Conservation (phyloP, 1,140 invertebrate species). For the Forficula auricularia region DNA sequence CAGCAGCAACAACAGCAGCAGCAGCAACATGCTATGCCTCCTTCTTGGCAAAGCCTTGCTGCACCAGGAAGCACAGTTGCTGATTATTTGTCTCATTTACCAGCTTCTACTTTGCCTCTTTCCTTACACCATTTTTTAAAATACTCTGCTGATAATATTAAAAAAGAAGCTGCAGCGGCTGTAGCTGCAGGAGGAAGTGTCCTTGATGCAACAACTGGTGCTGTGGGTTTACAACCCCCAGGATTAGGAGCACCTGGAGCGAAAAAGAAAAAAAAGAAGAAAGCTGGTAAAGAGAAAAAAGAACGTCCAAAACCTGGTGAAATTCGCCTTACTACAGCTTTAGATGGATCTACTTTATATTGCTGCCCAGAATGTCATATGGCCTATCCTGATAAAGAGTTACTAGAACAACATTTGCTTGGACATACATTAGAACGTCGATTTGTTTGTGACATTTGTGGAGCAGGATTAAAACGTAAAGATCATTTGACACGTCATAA, state of each 20-base stretch:
- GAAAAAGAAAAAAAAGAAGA: conserved; percentile 75
- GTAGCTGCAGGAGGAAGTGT: conserved; percentile 16
- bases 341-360: conserved; percentile 65
- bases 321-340: conserved; percentile 58
- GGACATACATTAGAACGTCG: conserved; percentile 61
- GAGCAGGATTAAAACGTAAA: conserved; percentile 63
- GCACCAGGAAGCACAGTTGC: conserved; percentile 57
- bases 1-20: conserved; percentile 28
- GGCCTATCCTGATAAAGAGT: conserved; percentile 62
- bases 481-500: conserved; percentile 65
- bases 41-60: conserved; percentile 53
- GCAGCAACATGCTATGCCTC: conserved; percentile 28
- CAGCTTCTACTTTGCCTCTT: conserved; percentile 52
- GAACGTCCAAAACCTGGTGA: conserved; percentile 63
- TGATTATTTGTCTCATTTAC: conserved; percentile 59
- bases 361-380: conserved; percentile 75
- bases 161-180: conserved; percentile 36
- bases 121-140: conserved; percentile 69
- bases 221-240: conserved; percentile 13
- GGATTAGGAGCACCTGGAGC: conserved; percentile 25
- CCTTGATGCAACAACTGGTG: conserved; percentile 29
- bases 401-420: conserved; percentile 61
- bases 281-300: conserved; percentile 57
- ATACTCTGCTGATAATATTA: conserved; percentile 59
- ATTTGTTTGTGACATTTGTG: conserved; percentile 73